phyloP scores from a whole-genome alignment of 2,888 invertebrate species.

The Apodemia hepburni region DNA sequence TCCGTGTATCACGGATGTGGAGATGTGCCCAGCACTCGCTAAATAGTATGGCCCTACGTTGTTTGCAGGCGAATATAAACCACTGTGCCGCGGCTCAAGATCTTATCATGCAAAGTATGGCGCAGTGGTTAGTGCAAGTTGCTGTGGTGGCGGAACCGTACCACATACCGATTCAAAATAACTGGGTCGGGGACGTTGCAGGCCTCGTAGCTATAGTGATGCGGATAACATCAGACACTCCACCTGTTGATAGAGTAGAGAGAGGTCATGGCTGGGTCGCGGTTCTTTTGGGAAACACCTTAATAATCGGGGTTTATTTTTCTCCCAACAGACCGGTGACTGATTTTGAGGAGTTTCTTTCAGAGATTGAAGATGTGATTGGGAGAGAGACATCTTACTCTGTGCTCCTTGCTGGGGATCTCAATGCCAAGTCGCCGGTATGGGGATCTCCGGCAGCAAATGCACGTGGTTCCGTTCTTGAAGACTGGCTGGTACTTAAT shows the following conservation, averaged over 20 bases:
- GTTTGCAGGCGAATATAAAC: no score
- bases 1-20: no score
- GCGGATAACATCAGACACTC: not conserved
- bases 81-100: slow-evolving; percentile 10
- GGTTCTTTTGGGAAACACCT: not conserved
- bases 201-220: not conserved
- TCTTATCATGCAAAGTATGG: not conserved
- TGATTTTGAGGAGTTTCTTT: not conserved
- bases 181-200: no score
- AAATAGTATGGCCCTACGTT: no score
- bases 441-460: no score
- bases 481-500: no score
- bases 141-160: not conserved
- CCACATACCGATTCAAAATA: no score
- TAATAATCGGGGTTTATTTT: not conserved
- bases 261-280: not conserved
- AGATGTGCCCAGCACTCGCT: no score
- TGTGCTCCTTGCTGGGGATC: no score
- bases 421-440: no score
- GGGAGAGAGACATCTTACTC: no score
- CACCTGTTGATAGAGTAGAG: not conserved
- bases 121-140: not conserved
- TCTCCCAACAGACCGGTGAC: not conserved
- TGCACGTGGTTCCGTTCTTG: no score
- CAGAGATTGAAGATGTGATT: not conserved